Base-by-base conservation (phyloP, 2,888 invertebrate genomes). In the Melinaea marsaeus region DNA sequence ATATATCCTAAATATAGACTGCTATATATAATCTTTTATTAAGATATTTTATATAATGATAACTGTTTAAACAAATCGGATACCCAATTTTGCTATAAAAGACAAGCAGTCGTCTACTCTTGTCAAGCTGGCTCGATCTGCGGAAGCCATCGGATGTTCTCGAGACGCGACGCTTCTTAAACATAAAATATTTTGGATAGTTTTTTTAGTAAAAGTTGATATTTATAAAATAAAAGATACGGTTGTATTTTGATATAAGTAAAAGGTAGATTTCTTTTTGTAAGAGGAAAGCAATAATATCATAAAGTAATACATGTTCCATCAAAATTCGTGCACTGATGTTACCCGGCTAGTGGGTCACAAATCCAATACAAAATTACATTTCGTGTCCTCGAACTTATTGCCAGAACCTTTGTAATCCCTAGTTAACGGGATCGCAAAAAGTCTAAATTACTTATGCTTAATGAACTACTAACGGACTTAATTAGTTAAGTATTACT, bases 391-490 rank as follows among this genome's bases (percentile, higher is more conserved):
- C 58, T 7, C 48, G 47, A 61, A 67, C 57, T 61, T 61, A 61
- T 66, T 51, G 63, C 32, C 13, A 61, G 61, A 45, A 56, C 61
- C 61, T 57, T 64, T 37, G 42, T 33, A 65, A 45, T 61, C 62
- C 64, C 37, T 60, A 59, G 61, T 58, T 65, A 65, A 66, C 47
- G 62, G 57, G 54, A 42, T 64, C 68, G 64, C 70, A 73, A 74
- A 71, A 74, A 73, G 61, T 71, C 68, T 54, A 70, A 71, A 72
- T 69, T 72, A 70, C 73, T 70, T 66, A 70, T 66, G 70, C 69
- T 69, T 70, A 61, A 67, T 66, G 62, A 69, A 70, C 72, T 68
- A 69, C 68, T 65, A 57, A 62, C 65, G 66, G 69, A 69, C 70
- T 71, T 72, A 69, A 72, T 71, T 70, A 71, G 70, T 57, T 66